These are phyloP conservation scores for Acanthopleura granulata DNA, from an alignment of 2,888 invertebrate species.

Conservation along the genomic window DNA sequence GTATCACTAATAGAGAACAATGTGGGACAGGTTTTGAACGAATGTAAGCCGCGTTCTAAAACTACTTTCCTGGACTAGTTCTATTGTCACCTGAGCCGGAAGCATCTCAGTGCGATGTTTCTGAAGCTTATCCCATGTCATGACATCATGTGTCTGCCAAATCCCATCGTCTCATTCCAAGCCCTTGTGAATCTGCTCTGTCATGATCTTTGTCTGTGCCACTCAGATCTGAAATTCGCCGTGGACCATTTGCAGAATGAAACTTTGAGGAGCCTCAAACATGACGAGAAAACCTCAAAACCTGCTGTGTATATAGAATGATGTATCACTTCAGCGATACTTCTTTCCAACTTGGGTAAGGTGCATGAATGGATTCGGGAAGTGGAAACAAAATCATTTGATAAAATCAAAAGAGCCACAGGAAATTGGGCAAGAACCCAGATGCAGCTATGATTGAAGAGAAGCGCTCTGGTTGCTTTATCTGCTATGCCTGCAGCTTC, in stretches of 20 bases:
- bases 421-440: too few species aligned
- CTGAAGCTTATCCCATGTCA: background rate
- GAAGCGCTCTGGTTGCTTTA: background rate
- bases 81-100: background rate
- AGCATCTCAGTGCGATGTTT: background rate
- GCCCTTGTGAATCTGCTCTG: background rate
- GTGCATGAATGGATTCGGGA: background rate
- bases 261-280: background rate
- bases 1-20: too few species aligned
- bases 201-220: background rate
- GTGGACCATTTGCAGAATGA: background rate
- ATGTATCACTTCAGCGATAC: too few species aligned
- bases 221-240: too few species aligned
- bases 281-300: background rate
- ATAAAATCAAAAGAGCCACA: too few species aligned
- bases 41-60: background rate
- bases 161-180: too few species aligned
- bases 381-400: background rate
- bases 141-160: background rate
- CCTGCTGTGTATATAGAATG: background rate
- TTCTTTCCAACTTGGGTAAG: background rate
- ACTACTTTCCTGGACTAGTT: background rate
- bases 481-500: background rate
- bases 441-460: background rate
- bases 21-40: too few species aligned